Conservation (phyloP, 2,888 invertebrate genomes). For the Himalopsyche kuldschensis region DNA sequence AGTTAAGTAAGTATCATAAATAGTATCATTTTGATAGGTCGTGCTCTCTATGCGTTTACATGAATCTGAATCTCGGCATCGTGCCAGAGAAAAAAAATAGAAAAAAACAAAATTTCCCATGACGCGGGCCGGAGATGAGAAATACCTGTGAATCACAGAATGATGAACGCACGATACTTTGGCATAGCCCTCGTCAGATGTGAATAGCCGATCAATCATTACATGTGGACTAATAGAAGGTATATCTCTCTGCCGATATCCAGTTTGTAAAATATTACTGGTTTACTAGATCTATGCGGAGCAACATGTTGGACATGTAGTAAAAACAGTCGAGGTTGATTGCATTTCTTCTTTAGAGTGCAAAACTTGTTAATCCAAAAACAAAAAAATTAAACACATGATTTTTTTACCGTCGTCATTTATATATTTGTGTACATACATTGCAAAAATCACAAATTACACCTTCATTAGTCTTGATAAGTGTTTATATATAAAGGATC, state of each 20-base stretch:
- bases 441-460: no score
- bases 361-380: no score
- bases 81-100: not conserved
- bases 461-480: no score
- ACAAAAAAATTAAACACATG: no score
- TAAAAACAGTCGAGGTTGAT: not conserved
- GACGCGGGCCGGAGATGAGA: not conserved
- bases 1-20: no score
- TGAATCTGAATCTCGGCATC: not conserved
- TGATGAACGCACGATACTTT: not conserved
- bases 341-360: not conserved
- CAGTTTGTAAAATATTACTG: not conserved
- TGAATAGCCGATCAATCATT: slow-evolving; percentile 1
- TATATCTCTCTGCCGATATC: not conserved
- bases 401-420: no score
- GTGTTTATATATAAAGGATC: no score
- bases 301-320: not conserved
- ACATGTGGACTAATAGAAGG: slow-evolving; percentile 2
- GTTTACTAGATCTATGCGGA: not conserved
- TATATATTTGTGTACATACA: no score
- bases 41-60: not conserved
- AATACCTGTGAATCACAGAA: not conserved
- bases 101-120: not conserved
- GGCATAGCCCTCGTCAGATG: not conserved
- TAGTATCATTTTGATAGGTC: no score